phyloP scores from a whole-genome alignment of 2,113 vertebrate species.

The Rutilus rutilus region DNA sequence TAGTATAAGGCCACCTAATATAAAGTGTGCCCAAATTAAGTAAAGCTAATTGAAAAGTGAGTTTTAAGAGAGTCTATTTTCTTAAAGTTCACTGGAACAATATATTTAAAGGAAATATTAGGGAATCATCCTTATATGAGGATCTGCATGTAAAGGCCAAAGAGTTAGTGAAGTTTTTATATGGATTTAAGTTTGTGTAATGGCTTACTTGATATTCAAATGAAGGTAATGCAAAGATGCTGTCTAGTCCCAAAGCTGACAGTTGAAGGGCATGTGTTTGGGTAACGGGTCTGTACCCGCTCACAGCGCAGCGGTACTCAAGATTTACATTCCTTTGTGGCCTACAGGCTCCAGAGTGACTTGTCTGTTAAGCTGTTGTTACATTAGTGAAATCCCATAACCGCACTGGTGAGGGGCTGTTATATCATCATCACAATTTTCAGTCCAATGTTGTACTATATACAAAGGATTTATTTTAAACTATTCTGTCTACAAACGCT shows the following conservation, averaged over 20 bases:
- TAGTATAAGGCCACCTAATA: no score
- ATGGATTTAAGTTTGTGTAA: neutral
- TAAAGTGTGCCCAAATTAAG: neutral
- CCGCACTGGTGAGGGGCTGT: neutral
- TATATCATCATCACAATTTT: neutral
- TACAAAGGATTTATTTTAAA: neutral
- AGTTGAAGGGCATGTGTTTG: neutral
- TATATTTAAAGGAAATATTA: neutral
- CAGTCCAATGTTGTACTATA: neutral
- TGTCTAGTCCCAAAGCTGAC: neutral
- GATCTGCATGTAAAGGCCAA: neutral
- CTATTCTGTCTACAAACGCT: neutral
- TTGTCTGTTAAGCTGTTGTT: conserved; percentile 18
- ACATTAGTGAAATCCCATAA: neutral
- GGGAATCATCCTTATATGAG: neutral
- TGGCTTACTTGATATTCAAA: neutral
- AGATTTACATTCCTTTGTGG: conserved; percentile 13
- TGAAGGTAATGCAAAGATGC: neutral
- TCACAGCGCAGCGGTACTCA: neutral
- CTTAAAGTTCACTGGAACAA: no score
- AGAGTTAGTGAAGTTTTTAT: neutral
- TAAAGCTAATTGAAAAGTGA: neutral
- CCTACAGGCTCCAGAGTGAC: neutral
- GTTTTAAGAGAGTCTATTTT: neutral
- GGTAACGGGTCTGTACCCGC: neutral